Percentiles rank a stretch among this genome's conserved stretches.
These are phyloP conservation scores for Seison nebaliae DNA, from an alignment of 1,140 invertebrate species.

Conservation along the genomic window DNA sequence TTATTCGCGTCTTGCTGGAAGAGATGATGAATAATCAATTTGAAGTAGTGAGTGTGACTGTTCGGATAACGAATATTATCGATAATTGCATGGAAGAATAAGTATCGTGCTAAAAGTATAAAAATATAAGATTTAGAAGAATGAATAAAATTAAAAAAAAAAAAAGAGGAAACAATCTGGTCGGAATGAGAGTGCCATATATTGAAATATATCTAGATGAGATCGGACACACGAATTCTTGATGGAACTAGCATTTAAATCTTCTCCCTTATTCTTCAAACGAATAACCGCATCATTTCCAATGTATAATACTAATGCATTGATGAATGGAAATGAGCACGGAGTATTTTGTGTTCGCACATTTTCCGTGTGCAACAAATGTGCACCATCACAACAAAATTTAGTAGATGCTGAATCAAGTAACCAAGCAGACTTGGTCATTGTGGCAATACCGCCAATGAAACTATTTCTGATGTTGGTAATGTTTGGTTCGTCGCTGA, in stretches of 20 bases:
- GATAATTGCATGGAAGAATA: constrained; percentile 88
- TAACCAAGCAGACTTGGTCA: too few relatives aligned
- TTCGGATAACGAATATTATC: constrained; percentile 95
- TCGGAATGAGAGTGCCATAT: constrained; percentile 49
- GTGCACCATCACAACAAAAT: too few relatives aligned
- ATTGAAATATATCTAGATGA: constrained; percentile 8
- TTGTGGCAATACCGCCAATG: too few relatives aligned
- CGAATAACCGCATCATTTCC: constrained; percentile 64
- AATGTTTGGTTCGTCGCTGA: too few relatives aligned
- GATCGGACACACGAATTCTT: too few relatives aligned
- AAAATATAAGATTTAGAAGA: constrained; percentile 87
- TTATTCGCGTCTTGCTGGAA: constrained; percentile 93
- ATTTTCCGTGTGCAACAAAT: too few relatives aligned
- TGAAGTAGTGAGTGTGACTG: constrained; percentile 97
- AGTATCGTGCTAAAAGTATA: constrained; percentile 54
- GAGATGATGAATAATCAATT: constrained; percentile 72
- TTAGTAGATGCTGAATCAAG: too few relatives aligned
- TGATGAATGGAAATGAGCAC: too few relatives aligned
- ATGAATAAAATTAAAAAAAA: constrained; percentile 90
- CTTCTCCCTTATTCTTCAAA: constrained; percentile 32
- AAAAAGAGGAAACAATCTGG: constrained; percentile 92
- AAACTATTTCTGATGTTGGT: too few relatives aligned
- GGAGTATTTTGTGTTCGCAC: too few relatives aligned
- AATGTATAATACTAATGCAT: constrained; percentile 81
- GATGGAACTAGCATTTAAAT: neutral